Evolutionary conservation across 2,888 invertebrate genomes (phyloP).

Genomic region (Taphrorychus bicolor): DNA sequence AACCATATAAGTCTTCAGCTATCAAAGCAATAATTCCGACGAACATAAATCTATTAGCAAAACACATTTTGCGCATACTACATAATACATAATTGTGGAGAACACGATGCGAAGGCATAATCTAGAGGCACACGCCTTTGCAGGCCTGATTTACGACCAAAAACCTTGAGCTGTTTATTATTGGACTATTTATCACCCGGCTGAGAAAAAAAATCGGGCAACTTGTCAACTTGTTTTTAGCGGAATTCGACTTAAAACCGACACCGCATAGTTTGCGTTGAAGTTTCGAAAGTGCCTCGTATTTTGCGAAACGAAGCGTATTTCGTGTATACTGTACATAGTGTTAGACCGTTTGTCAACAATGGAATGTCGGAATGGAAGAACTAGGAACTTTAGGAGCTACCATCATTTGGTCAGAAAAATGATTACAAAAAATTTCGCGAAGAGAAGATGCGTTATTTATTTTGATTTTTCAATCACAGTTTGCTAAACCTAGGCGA

Average conservation of each 20-base stretch:
- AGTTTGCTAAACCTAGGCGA: too few species aligned
- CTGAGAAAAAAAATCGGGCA: slow-evolving; percentile 2
- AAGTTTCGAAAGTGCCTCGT: slow-evolving; percentile 18
- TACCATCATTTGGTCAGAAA: too few species aligned
- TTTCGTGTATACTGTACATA: neutral
- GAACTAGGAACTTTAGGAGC: too few species aligned
- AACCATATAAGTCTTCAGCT: neutral
- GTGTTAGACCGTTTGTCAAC: neutral
- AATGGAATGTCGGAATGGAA: neutral
- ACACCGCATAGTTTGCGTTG: slow-evolving; percentile 16
- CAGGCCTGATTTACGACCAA: slow-evolving; percentile 30
- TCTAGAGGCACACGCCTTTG: slow-evolving; percentile 29
- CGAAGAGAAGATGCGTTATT: too few species aligned
- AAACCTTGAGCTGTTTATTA: slow-evolving; percentile 35
- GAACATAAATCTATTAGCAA: slow-evolving; percentile 26
- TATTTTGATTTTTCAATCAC: too few species aligned
- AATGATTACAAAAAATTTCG: too few species aligned
- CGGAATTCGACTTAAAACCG: slow-evolving; percentile 20
- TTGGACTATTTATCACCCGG: slow-evolving; percentile 32
- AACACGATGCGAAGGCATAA: slow-evolving; percentile 29
- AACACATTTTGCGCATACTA: slow-evolving; percentile 35
- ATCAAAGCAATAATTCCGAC: too few species aligned
- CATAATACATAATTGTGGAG: slow-evolving; percentile 32
- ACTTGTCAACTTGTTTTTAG: slow-evolving; percentile 26
- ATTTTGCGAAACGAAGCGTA: slow-evolving; percentile 13